A percentile compares a stretch with the other conserved stretches of the same genome.
These are phyloP conservation scores for Dicranocentrus wangi DNA, from an alignment of 2,888 invertebrate species.

Conservation along the genomic window DNA sequence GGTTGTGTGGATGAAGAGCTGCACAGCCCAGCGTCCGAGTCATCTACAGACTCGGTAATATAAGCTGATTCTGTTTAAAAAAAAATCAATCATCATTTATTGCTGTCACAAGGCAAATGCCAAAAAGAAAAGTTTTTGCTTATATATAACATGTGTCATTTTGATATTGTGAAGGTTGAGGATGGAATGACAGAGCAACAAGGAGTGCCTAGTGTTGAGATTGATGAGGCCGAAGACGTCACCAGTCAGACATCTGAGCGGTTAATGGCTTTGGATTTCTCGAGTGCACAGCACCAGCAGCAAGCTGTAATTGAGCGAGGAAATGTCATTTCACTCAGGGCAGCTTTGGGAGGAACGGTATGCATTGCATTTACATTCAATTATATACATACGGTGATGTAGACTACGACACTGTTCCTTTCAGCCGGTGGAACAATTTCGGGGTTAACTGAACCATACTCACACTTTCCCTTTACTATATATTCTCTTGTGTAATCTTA, in stretches of 20 bases:
- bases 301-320: slow-evolving; percentile 15
- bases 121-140: too few species aligned
- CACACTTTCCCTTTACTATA: too few species aligned
- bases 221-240: slow-evolving; percentile 54
- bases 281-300: slow-evolving; percentile 32
- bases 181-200: slow-evolving; percentile 34
- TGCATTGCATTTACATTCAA: slow-evolving; percentile 9
- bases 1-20: slow-evolving; percentile 28
- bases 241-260: slow-evolving; percentile 52
- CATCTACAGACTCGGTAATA: slow-evolving; percentile 59
- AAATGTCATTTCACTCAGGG: slow-evolving; percentile 73
- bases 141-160: too few species aligned
- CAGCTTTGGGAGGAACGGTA: slow-evolving; percentile 67
- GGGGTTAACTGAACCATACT: background rate
- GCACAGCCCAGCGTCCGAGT: slow-evolving; percentile 36
- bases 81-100: too few species aligned
- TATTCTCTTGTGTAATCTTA: background rate
- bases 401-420: background rate
- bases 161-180: slow-evolving; percentile 27
- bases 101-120: too few species aligned
- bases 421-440: background rate
- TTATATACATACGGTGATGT: background rate
- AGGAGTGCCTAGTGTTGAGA: slow-evolving; percentile 45
- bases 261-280: slow-evolving; percentile 58
- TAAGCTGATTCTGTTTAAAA: background rate